Evolutionary conservation across 2,113 vertebrate species (phyloP), one percentile per base, ranked within the genome.

Genomic region (Pyrgilauda ruficollis): DNA sequence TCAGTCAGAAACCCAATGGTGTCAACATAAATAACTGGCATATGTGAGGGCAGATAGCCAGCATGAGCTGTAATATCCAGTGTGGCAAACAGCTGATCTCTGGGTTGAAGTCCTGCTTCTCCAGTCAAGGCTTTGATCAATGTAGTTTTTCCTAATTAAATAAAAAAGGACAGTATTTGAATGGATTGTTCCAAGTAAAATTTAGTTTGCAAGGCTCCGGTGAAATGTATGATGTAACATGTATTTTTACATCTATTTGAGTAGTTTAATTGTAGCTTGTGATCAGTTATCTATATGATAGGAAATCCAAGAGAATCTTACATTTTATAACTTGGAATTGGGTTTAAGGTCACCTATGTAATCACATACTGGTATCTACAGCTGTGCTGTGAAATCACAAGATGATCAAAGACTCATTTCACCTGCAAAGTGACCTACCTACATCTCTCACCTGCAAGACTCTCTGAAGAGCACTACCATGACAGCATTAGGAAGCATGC

Each of bases 1-100:
- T 99, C 98, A 39, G 99, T 99, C 53, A 99, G 98, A 97, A 99
- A 99, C 44, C 99, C 99, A 61, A 99, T 98, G 66, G 99, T 99
- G 97, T 99, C 99, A 88, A 99, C 93, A 46, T 98, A 99, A 69
- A 99, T 97, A 49, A 99, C 98, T 0, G 98, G 80, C 98, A 99
- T 92, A 50, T 56, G 97, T 1, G 98, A 98, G 72, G 99, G 99
- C 92, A 99, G 96, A 58, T 70, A 94, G 31, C 99, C 99, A 5
- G 97, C 98, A 11, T 99, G 99, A 20, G 98, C 98, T 2, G 99
- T 99, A 67, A 99, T 98, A 44, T 99, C 99, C 82, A 99, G 97
- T 3, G 99, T 99, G 15, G 99, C 98, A 37, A 99, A 99, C 11
- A 99, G 98, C 94, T 98, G 98, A 94, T 99, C 98, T 72, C 97